Conservation (phyloP, 2,888 invertebrate species). For the Prostheceraeus crozeri region DNA sequence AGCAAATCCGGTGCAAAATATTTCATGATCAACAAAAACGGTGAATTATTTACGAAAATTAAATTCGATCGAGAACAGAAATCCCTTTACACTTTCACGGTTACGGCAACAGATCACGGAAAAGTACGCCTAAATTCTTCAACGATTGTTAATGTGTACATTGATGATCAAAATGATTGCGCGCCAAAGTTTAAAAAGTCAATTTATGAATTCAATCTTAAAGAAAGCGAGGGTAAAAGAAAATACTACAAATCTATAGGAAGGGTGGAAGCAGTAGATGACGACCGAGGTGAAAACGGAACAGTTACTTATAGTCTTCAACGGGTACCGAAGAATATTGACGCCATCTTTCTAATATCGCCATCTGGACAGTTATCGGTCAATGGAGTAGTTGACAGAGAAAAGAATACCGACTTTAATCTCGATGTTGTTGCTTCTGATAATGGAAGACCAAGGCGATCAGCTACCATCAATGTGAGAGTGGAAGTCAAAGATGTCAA, state of each 20-base stretch:
- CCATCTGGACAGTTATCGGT: neutral
- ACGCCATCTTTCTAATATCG: too few relatives aligned
- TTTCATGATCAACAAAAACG: neutral
- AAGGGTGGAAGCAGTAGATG: neutral
- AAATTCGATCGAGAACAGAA: constrained; percentile 23
- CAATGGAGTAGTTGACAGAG: constrained; percentile 13
- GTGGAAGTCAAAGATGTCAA: neutral
- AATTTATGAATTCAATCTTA: neutral
- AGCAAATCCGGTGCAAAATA: neutral
- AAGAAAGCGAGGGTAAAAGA: constrained; percentile 1
- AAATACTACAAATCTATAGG: neutral
- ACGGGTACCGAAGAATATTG: constrained; percentile 5
- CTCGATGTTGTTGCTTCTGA: constrained; percentile 13
- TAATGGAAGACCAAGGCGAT: neutral
- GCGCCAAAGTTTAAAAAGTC: constrained; percentile 2
- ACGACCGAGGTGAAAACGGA: constrained; percentile 7
- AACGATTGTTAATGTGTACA: neutral
- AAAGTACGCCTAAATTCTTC: neutral
- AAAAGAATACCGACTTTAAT: neutral
- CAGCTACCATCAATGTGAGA: neutral
- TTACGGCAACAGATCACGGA: neutral
- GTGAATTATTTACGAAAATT: neutral
- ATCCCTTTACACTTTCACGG: neutral
- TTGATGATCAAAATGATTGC: constrained; percentile 16
- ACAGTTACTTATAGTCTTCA: constrained; percentile 2